Percentiles rank a stretch among this genome's conserved stretches.
phyloP scores from a whole-genome alignment of 1,140 invertebrate genomes.

The Melanaphis sacchari region DNA sequence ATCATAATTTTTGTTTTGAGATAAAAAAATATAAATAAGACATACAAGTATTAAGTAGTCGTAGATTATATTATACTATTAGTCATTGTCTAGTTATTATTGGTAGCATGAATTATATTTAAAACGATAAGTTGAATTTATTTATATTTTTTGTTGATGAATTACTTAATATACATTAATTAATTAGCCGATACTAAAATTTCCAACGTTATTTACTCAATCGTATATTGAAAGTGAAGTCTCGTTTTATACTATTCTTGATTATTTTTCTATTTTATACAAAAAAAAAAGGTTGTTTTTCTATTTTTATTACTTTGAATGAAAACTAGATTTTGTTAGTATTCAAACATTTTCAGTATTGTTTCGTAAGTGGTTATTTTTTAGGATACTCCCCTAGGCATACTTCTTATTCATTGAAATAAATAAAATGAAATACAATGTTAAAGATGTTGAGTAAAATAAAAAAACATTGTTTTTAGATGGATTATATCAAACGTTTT shows the following conservation, averaged over 20 bases:
- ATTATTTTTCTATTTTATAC: background rate
- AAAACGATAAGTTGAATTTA: background rate
- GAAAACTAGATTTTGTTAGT: background rate
- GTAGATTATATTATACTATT: background rate
- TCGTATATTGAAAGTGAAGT: background rate
- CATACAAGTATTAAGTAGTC: background rate
- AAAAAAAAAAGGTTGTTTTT: background rate
- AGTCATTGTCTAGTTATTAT: background rate
- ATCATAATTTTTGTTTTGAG: background rate
- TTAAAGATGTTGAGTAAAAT: background rate
- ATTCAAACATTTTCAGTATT: background rate
- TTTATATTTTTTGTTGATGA: background rate
- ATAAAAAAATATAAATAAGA: background rate
- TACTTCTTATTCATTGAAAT: conserved; percentile 4
- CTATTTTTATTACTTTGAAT: background rate
- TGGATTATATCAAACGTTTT: background rate
- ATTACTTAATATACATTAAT: background rate
- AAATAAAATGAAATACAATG: background rate
- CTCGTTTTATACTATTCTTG: background rate
- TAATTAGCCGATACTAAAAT: background rate
- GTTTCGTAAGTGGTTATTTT: conserved; percentile 4
- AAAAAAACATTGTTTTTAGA: background rate
- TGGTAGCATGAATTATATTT: background rate
- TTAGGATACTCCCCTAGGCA: background rate
- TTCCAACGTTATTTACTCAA: background rate